These are phyloP conservation scores for Ceriagrion tenellum DNA, from an alignment of 2,888 invertebrate species.

Conservation along the genomic window DNA sequence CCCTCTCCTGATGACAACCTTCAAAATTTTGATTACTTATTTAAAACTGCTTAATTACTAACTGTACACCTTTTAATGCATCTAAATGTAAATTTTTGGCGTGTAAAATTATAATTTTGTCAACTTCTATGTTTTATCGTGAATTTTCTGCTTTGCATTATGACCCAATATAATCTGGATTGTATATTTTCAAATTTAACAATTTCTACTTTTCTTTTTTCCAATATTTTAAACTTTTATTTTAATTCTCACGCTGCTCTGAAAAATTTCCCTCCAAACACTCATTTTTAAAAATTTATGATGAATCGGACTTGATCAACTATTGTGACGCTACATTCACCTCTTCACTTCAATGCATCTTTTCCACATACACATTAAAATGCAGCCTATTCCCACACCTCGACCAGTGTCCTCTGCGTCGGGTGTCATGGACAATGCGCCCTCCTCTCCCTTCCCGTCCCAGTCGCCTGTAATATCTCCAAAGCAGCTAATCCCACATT, in stretches of 20 bases:
- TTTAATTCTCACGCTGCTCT: background rate
- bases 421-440: slow-evolving; percentile 78
- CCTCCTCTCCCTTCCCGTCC: slow-evolving; percentile 75
- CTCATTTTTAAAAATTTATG: background rate
- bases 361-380: background rate
- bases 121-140: background rate
- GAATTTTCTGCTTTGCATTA: background rate
- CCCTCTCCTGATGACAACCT: background rate
- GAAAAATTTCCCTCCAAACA: background rate
- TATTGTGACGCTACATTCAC: background rate
- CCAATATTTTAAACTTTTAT: no score
- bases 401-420: slow-evolving; percentile 80
- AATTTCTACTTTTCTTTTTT: no score
- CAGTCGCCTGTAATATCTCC: slow-evolving; percentile 50
- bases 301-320: background rate
- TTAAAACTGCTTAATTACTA: background rate
- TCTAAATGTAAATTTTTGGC: background rate
- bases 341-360: slow-evolving; percentile 1
- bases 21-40: background rate
- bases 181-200: background rate
- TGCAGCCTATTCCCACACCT: slow-evolving; percentile 75
- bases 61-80: background rate
- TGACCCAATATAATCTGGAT: background rate
- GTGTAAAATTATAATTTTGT: background rate
- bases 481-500: slow-evolving; percentile 53